Base-by-base conservation (phyloP, 2,888 invertebrate species). In the Torymus texanus region DNA sequence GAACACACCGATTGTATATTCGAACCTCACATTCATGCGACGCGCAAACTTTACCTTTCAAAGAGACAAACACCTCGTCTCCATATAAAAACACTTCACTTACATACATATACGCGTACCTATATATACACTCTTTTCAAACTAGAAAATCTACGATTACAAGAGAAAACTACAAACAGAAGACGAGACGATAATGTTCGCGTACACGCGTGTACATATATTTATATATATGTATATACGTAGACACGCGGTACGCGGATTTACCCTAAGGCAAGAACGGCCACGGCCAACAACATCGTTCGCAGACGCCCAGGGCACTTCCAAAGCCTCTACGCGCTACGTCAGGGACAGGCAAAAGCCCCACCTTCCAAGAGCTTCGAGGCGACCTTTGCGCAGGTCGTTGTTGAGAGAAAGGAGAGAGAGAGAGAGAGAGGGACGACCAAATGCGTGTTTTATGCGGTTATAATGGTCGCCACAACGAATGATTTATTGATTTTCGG, bases 221-320 rank as follows among this genome's bases (percentile, higher is more conserved):
- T 1, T 8, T 1, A 5, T 61, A 61, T 13, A 24, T 1, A 41
- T 1, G 10, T 8, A 41, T n/a, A n/a, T n/a, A n/a, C n/a, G n/a
- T n/a, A n/a, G n/a, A n/a, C 41, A 41, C 41, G 41, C 41, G 41
- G 29, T 5, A n/a, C 13, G 10, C 41, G 12, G 41, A 62, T 11
- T 4, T 4, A 21, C 68, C 88, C 83, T 74, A 72, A 75, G 87
- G 88, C 85, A 71, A 83, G 87, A 87, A 85, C 88, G 87, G 88
- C 89, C 89, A 89, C 87, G 88, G 88, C 88, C 89, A 87, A 88
- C 89, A 88, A 89, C 88, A 88, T 89, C 88, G 87, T 88, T 89
- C 86, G 85, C 86, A 85, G 80, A 86, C 4, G 41, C 89, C 87
- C 11, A 62, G 55, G 85, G 87, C 86, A 81, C 83, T 87, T 87